A percentile compares a stretch with the other conserved stretches of the same genome.
These are phyloP conservation scores for Telmatochromis sp. DNA, from an alignment of 2,113 vertebrate species.

Conservation along the genomic window DNA sequence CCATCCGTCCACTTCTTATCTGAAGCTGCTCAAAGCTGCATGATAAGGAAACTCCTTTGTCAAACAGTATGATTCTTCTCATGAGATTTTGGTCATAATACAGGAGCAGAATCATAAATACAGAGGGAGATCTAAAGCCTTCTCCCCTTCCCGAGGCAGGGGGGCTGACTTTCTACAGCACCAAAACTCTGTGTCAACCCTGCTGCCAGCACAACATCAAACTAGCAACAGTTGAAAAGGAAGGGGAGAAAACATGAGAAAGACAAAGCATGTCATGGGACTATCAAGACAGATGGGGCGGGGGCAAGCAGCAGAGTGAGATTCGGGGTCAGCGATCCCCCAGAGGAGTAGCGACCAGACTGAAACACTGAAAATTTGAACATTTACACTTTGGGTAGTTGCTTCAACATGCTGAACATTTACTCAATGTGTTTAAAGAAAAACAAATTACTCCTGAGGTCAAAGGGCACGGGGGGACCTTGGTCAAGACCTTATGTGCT, in stretches of 20 bases:
- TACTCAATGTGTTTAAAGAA: slow-evolving; percentile 57
- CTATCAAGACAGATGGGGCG: not conserved
- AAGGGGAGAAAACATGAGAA: slow-evolving; percentile 4
- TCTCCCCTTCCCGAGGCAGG: not conserved
- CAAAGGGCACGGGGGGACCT: slow-evolving; percentile 46
- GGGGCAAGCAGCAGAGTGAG: not conserved
- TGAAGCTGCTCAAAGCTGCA: not conserved
- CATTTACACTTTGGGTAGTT: slow-evolving; percentile 59
- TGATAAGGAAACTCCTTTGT: slow-evolving; percentile 33
- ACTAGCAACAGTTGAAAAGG: not conserved
- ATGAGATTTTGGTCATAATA: slow-evolving; percentile 30
- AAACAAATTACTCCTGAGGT: slow-evolving; percentile 63
- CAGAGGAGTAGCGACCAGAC: slow-evolving; percentile 23
- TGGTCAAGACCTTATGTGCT: slow-evolving; percentile 54
- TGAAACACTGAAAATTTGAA: slow-evolving; percentile 39
- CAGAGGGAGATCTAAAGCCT: slow-evolving; percentile 12
- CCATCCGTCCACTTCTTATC: not conserved
- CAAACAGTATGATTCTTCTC: slow-evolving; percentile 43
- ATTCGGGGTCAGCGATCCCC: slow-evolving; percentile 2
- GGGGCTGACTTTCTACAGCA: slow-evolving; percentile 28
- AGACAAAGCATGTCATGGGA: slow-evolving; percentile 6
- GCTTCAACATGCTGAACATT: slow-evolving; percentile 50
- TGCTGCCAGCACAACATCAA: slow-evolving; percentile 28
- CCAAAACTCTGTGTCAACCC: not conserved
- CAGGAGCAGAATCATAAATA: slow-evolving; percentile 40